Percentiles rank a stretch among this genome's conserved stretches.
phyloP scores from a whole-genome alignment of 2,797 vertebrate genomes.

The Pangasius djambal region DNA sequence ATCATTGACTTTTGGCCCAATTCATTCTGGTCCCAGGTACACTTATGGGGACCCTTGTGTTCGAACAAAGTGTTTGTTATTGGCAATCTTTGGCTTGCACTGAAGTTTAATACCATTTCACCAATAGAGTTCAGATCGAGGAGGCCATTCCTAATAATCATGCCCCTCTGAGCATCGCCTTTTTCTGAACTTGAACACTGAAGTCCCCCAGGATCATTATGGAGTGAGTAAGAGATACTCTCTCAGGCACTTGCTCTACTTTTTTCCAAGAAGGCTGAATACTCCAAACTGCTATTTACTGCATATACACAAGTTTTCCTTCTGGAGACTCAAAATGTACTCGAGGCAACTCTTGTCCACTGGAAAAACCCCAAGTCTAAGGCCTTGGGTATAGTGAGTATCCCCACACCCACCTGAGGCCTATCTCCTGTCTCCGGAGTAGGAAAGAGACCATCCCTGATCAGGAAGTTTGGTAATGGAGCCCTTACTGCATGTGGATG shows the following conservation, averaged over 20 bases:
- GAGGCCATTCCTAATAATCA: not conserved
- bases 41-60: not conserved
- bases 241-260: not conserved
- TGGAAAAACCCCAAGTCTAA: not conserved
- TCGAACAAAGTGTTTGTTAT: not conserved
- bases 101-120: too few relatives aligned
- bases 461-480: not conserved
- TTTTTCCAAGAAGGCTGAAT: not conserved
- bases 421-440: not conserved
- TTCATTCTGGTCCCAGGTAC: not conserved
- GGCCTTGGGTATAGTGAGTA: not conserved
- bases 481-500: not conserved
- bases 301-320: not conserved
- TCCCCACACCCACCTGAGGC: not conserved
- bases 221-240: not conserved
- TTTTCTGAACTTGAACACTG: not conserved
- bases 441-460: not conserved
- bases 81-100: not conserved
- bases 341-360: not conserved
- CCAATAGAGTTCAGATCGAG: not conserved
- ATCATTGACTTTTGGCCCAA: not conserved
- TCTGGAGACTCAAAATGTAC: not conserved
- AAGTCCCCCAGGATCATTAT: not conserved
- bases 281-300: not conserved
- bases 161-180: not conserved